These are phyloP conservation scores for Caerostris darwini DNA, from an alignment of 1,140 invertebrate genomes.

Conservation along the genomic window DNA sequence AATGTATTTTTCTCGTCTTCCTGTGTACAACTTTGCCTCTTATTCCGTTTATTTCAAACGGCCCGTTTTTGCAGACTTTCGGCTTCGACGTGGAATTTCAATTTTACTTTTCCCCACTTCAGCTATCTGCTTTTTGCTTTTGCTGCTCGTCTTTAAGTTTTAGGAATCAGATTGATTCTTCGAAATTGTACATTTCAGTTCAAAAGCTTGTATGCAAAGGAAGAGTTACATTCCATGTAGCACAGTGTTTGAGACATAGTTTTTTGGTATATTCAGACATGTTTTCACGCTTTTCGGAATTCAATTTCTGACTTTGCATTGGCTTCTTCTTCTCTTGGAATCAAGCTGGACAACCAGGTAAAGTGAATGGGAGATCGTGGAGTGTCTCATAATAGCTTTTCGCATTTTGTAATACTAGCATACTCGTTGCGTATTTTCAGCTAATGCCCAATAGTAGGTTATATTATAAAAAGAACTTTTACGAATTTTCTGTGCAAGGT, in stretches of 20 bases:
- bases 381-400: not conserved
- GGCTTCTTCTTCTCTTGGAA: not conserved
- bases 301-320: not conserved
- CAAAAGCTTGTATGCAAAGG: slow-evolving; percentile 28
- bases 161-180: slow-evolving; percentile 67
- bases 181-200: slow-evolving; percentile 57
- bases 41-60: slow-evolving; percentile 74
- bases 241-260: not conserved
- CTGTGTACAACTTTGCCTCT: slow-evolving; percentile 65
- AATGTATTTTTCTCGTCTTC: slow-evolving; percentile 59
- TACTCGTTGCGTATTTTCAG: too few relatives aligned
- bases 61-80: slow-evolving; percentile 71
- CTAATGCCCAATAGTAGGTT: too few relatives aligned
- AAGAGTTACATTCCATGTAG: slow-evolving; percentile 5
- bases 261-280: not conserved
- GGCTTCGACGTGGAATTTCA: slow-evolving; percentile 49
- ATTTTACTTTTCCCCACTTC: slow-evolving; percentile 27
- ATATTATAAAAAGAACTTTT: too few relatives aligned
- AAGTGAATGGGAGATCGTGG: not conserved
- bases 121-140: slow-evolving; percentile 28
- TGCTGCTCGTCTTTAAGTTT: slow-evolving; percentile 14
- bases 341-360: not conserved
- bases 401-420: too few relatives aligned
- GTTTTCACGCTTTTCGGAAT: not conserved
- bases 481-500: too few relatives aligned